phyloP scores from a whole-genome alignment of 2,888 invertebrate species.

The Microchrysa polita region DNA sequence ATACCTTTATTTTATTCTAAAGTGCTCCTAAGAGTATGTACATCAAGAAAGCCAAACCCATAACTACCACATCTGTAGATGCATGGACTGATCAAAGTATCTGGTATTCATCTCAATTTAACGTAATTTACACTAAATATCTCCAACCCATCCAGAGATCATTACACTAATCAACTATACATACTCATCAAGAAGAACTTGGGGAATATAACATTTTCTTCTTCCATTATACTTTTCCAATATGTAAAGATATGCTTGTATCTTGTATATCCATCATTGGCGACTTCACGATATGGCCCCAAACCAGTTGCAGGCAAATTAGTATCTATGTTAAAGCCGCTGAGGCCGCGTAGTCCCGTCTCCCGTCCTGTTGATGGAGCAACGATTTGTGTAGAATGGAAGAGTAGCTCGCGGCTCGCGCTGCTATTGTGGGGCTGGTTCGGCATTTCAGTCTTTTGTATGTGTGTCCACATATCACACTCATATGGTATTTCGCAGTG shows the following conservation, averaged over 20 bases:
- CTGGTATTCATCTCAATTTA: too few species aligned
- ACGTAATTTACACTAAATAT: background rate
- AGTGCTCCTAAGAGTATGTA: too few species aligned
- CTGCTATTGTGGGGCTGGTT: constrained; percentile 20
- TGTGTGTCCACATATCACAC: constrained; percentile 5
- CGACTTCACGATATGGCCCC: background rate
- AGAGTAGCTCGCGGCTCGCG: too few species aligned
- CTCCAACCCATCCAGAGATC: background rate
- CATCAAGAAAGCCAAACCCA: too few species aligned
- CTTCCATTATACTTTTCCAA: background rate
- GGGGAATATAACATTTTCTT: too few species aligned
- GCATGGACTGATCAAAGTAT: too few species aligned
- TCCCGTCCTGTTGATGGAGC: too few species aligned
- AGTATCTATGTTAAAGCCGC: constrained; percentile 8
- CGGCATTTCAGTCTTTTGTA: background rate
- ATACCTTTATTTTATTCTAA: too few species aligned
- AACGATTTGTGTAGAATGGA: constrained; percentile 22
- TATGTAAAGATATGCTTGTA: too few species aligned
- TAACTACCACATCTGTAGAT: too few species aligned
- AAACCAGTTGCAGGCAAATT: constrained; percentile 28
- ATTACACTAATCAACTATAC: too few species aligned
- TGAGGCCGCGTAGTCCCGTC: background rate
- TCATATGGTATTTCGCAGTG: constrained; percentile 8
- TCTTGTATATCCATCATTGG: background rate
- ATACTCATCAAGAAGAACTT: too few species aligned